Evolutionary conservation across 1,140 invertebrate genomes (phyloP).

Genomic region (Choristoneura fumiferana): DNA sequence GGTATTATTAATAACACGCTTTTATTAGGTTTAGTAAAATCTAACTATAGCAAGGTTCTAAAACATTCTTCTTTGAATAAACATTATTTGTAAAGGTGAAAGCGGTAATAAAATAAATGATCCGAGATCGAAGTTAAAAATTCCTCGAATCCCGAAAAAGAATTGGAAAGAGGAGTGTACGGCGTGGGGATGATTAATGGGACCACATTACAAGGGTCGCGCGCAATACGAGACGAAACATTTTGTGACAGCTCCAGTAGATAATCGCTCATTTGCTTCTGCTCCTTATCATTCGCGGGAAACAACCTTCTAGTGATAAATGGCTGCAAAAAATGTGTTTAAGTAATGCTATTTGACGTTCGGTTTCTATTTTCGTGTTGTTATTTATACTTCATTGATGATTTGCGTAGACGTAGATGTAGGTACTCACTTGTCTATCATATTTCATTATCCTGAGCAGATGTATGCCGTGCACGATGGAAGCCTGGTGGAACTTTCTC

Average conservation of each 20-base stretch:
- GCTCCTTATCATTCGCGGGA: slow-evolving; percentile 36
- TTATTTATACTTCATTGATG: too few relatives aligned
- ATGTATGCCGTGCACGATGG: slow-evolving; percentile 95
- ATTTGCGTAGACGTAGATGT: too few relatives aligned
- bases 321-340: slow-evolving; percentile 1
- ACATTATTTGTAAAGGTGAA: too few relatives aligned
- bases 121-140: slow-evolving; percentile 45
- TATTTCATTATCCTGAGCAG: slow-evolving; percentile 94
- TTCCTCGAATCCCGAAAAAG: slow-evolving; percentile 41
- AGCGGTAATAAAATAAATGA: slow-evolving; percentile 24
- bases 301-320: slow-evolving; percentile 5
- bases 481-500: slow-evolving; percentile 95
- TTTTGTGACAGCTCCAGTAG: slow-evolving; percentile 46
- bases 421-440: slow-evolving; percentile 88
- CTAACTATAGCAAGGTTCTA: too few relatives aligned
- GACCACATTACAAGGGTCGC: slow-evolving; percentile 41
- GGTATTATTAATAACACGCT: too few relatives aligned
- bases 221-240: slow-evolving; percentile 39
- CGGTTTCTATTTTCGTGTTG: not conserved
- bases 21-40: too few relatives aligned
- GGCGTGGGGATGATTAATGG: slow-evolving; percentile 53
- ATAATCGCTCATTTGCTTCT: slow-evolving; percentile 55
- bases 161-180: slow-evolving; percentile 33
- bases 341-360: not conserved
- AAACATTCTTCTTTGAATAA: too few relatives aligned